Percentiles rank a stretch among this genome's conserved stretches.
Evolutionary conservation across 2,113 vertebrate genomes (phyloP).

Genomic region (Ochotona curzoniae): DNA sequence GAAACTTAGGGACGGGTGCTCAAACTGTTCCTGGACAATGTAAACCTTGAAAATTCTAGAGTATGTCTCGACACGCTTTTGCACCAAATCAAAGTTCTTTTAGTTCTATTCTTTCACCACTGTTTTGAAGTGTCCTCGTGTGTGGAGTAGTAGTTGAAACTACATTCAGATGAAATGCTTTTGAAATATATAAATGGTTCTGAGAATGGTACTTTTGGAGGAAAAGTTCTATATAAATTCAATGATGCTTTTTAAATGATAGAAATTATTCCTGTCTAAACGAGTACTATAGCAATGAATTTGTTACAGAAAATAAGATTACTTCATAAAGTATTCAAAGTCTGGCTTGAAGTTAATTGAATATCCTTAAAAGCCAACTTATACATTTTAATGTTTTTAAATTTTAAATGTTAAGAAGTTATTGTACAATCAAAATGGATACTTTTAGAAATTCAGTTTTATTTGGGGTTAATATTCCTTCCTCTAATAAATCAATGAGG

Average conservation of each 20-base stretch:
- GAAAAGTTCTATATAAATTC: background rate
- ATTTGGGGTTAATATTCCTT: background rate
- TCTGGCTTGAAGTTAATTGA: background rate
- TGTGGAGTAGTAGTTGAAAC: background rate
- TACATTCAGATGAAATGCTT: slow-evolving; percentile 10
- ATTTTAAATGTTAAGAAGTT: background rate
- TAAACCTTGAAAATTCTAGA: no score
- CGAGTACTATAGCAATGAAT: background rate
- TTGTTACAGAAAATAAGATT: background rate
- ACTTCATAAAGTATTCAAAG: slow-evolving; percentile 6
- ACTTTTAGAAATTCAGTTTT: slow-evolving; percentile 13
- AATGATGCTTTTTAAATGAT: slow-evolving; percentile 32
- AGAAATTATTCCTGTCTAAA: background rate
- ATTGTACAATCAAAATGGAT: background rate
- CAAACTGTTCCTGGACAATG: no score
- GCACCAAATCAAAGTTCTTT: no score
- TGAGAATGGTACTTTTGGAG: background rate
- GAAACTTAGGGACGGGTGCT: background rate
- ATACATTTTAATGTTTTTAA: background rate
- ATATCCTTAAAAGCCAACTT: slow-evolving; percentile 37
- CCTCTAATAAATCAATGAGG: background rate
- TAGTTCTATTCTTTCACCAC: no score
- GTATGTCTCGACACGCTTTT: no score
- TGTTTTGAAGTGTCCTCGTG: no score
- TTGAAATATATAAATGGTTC: background rate